Base-by-base conservation (phyloP, 2,888 invertebrate species). In the Drosophila kuntzei region DNA sequence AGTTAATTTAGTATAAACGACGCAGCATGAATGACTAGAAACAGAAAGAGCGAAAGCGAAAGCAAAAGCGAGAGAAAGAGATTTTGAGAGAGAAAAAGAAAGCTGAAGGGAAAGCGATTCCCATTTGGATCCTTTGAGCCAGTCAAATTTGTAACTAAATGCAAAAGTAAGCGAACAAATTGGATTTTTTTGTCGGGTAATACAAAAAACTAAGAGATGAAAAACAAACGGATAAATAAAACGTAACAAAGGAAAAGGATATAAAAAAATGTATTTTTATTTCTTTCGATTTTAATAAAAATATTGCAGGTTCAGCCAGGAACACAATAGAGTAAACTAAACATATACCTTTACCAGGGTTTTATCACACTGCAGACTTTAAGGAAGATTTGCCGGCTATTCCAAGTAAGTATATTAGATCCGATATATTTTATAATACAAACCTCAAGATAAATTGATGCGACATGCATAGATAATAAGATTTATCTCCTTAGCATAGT, bases 121-220 rank as follows among this genome's bases (percentile, higher is more conserved):
- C 50, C 41, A 53, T 61, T 27, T 55, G 63, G 41, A 55, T 65
- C 39, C 60, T 61, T 50, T 16, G 16, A 34, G 67, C 36, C 53
- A 72, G 72, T 61, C 60, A 60, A 61, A 63, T 49, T 67, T 67
- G 49, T 63, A 55, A 71, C 39, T 41, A 64, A 71, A 71, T 67
- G 46, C 25, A 60, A 72, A 73, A 70, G 43, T 79, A 68, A 64
- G 65, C 76, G 73, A 84, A 85, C 71, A 85, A 82, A 85, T 70
- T 71, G 57, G 63, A 64, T 57, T 64, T 79, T 50, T 77, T 76
- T 78, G 70, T 76, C 62, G 64, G 78, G 66, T 70, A 73, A 44
- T 44, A n/a, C n/a, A n/a, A 58, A 37, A 55, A 50, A 71, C 46
- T 58, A 61, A 63, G 65, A 20, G 32, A 64, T 58, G 57, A 66